Base-by-base conservation (phyloP, 2,113 vertebrate genomes). In the Pygoscelis antarcticus region DNA sequence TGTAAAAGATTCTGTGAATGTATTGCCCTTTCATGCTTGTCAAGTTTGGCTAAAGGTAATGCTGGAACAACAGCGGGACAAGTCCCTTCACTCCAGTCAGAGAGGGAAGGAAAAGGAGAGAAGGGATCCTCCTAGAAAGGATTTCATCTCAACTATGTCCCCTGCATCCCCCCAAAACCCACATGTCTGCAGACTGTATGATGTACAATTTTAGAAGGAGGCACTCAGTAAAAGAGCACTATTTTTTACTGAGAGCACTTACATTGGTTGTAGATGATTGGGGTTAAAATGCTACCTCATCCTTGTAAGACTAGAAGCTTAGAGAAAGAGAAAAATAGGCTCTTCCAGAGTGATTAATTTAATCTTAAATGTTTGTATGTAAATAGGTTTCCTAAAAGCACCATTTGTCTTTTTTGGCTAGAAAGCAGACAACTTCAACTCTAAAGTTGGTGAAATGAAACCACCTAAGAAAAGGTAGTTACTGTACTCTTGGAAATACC, bases 21-120 rank as follows among this genome's bases (percentile, higher is more conserved):
- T 44, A 29, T 64, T 57, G 49, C 16, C n/a, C 42, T 81, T 91
- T 91, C 51, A 65, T 49, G 78, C 61, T 74, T 96, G 61, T 97
- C 74, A 66, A 16, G 13, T n/a, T 78, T 74, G 42, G 19, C 13
- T 69, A 22, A 69, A 40, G 38, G 21, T 62, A 72, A 5, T 68
- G 19, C 84, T 49, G 61, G 47, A 93, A 51, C 16, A 91, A 42
- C 27, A 64, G 44, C 46, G 65, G 69, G 70, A 62, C 10, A 42
- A 76, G 27, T 77, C 11, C 9, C 17, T 69, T 65, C 17, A 51
- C 27, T 60, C 8, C 46, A 49, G 49, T 30, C 25, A 69, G n/a
- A 81, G 34, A 40, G 8, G 29, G 34, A 89, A 77, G 36, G 71
- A 68, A 87, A 23, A 54, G 18, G 42, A 79, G 57, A 76, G 36